Conservation (phyloP, 2,797 vertebrate species). For the Phoxinus dragarum region DNA sequence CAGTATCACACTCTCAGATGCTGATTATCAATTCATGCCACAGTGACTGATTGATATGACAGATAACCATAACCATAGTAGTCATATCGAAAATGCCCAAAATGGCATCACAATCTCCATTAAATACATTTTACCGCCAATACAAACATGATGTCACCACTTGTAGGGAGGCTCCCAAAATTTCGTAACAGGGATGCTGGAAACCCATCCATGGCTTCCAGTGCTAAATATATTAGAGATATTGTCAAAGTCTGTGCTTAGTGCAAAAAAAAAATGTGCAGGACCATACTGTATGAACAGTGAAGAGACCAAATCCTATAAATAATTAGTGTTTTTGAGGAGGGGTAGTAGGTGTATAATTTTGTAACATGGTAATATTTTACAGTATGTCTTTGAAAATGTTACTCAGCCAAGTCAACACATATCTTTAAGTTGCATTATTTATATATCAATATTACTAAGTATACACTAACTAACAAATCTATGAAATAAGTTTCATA, state of each 20-base stretch:
- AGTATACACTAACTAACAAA: background rate
- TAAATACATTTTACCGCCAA: background rate
- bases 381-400: background rate
- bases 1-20: background rate
- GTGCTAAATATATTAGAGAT: background rate
- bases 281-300: background rate
- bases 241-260: background rate
- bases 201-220: background rate
- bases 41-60: background rate
- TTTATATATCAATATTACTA: background rate
- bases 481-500: background rate
- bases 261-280: background rate
- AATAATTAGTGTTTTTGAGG: background rate
- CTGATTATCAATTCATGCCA: background rate
- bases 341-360: no score
- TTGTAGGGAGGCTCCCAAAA: background rate
- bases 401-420: background rate
- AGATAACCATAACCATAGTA: background rate
- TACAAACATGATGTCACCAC: background rate
- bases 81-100: background rate
- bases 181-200: background rate
- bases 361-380: background rate
- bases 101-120: conserved; percentile 2
- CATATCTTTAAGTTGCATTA: background rate
- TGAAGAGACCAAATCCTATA: background rate